A percentile compares a stretch with the other conserved stretches of the same genome.
These are phyloP conservation scores for Tipula helvola DNA, from an alignment of 2,888 invertebrate species.

Conservation along the genomic window DNA sequence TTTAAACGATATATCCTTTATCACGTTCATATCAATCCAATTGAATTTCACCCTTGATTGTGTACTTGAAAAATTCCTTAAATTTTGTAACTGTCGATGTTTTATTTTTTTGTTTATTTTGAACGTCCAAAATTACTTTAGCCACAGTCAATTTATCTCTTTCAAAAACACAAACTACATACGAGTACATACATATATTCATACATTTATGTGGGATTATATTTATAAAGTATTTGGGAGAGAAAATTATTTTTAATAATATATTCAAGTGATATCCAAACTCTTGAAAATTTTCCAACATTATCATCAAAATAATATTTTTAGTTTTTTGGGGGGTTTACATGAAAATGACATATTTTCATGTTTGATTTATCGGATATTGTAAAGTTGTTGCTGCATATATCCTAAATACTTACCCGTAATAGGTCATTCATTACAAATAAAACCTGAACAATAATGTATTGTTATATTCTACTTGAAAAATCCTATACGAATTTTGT, in stretches of 20 bases:
- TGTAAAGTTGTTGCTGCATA: background rate
- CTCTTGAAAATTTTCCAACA: background rate
- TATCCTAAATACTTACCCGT: background rate
- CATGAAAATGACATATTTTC: background rate
- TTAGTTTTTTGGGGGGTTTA: background rate
- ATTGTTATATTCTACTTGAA: background rate
- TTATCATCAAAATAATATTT: background rate
- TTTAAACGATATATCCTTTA: background rate
- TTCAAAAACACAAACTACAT: background rate
- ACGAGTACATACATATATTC: background rate
- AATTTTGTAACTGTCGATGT: background rate
- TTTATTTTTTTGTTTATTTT: background rate
- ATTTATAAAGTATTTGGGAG: background rate
- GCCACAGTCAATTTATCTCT: background rate
- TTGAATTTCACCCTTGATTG: background rate
- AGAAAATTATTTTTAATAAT: background rate
- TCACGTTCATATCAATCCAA: background rate
- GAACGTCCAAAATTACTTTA: background rate
- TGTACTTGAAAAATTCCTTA: background rate
- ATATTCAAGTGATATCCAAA: background rate
- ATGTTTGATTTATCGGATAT: background rate
- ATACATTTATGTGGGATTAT: background rate
- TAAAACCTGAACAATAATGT: background rate
- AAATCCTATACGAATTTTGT: background rate
- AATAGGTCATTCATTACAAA: background rate